Conservation (phyloP, 2,113 vertebrate genomes). For the Festucalex cinctus region DNA sequence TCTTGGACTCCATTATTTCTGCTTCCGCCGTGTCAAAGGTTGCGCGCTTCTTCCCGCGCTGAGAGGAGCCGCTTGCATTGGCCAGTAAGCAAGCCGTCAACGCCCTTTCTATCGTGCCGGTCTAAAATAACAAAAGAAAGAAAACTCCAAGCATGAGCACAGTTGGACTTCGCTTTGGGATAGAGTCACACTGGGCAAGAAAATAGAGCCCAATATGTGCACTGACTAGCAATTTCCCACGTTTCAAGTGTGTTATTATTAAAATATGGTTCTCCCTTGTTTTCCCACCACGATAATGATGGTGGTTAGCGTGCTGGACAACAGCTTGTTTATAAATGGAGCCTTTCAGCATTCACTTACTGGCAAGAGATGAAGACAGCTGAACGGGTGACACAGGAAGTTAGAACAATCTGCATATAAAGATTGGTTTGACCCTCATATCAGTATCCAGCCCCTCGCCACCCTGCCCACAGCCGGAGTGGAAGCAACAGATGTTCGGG, state of each 20-base stretch:
- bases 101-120: too few species aligned
- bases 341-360: slow-evolving; percentile 40
- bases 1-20: too few species aligned
- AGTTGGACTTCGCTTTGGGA: too few species aligned
- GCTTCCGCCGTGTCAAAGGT: too few species aligned
- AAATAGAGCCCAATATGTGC: neutral
- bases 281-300: slow-evolving; percentile 25
- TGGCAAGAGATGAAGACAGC: neutral
- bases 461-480: slow-evolving; percentile 36
- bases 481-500: slow-evolving; percentile 63
- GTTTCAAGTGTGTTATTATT: neutral
- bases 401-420: slow-evolving; percentile 50
- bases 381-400: slow-evolving; percentile 50
- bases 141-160: too few species aligned
- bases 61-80: too few species aligned
- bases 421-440: slow-evolving; percentile 65
- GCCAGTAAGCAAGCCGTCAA: too few species aligned
- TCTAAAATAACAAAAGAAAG: neutral
- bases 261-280: slow-evolving; percentile 2
- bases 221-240: neutral
- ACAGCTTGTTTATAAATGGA: slow-evolving; percentile 48
- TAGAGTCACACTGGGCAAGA: neutral
- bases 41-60: too few species aligned
- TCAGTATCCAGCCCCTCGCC: slow-evolving; percentile 42
- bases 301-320: slow-evolving; percentile 50